These are phyloP conservation scores for Promerops cafer DNA, from an alignment of 2,113 vertebrate genomes.

Conservation along the genomic window DNA sequence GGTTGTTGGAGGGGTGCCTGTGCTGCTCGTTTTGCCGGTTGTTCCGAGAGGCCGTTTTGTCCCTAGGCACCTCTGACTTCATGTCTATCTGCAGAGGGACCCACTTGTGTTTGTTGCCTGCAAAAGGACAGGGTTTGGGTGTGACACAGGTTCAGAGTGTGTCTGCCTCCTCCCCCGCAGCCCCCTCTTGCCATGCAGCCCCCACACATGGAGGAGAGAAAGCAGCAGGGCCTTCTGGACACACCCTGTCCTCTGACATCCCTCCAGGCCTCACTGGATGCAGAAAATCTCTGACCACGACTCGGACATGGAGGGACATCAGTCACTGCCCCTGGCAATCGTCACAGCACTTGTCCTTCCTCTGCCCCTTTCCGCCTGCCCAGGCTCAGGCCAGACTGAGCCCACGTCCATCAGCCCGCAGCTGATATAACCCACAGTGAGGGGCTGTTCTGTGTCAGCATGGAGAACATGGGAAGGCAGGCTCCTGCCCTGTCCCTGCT, in stretches of 20 bases:
- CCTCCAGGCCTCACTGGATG: neutral
- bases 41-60: slow-evolving; percentile 91
- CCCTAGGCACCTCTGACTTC: slow-evolving; percentile 91
- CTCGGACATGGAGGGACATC: neutral
- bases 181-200: neutral
- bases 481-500: neutral
- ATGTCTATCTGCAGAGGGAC: slow-evolving; percentile 97
- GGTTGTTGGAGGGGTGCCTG: slow-evolving; percentile 81
- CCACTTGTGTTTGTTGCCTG: slow-evolving; percentile 98
- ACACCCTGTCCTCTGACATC: neutral
- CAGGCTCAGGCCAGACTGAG: neutral
- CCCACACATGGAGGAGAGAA: neutral
- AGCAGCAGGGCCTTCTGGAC: neutral
- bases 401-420: rapidly evolving
- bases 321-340: neutral
- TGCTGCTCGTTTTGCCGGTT: slow-evolving; percentile 88
- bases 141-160: neutral
- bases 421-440: neutral
- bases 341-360: neutral
- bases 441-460: neutral
- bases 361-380: neutral
- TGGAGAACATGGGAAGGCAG: rapidly evolving
- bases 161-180: neutral
- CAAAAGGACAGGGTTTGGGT: slow-evolving; percentile 16
- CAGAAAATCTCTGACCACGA: neutral